Evolutionary conservation across 2,797 vertebrate genomes (phyloP).

Genomic region (Rhinella marina): DNA sequence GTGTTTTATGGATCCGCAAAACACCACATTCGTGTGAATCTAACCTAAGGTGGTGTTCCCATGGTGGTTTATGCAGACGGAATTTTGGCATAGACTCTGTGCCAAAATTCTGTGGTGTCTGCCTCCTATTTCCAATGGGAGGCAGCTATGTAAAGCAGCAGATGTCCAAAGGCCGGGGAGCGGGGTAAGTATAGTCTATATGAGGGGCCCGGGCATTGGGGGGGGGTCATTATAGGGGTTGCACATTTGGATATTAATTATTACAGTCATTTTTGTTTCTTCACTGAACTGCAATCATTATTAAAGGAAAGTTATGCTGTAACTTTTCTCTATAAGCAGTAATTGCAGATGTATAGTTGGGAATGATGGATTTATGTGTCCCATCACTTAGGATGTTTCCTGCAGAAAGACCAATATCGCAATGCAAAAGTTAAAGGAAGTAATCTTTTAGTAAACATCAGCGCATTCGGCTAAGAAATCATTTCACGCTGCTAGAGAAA

Average conservation of each 20-base stretch:
- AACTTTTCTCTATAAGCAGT: background rate
- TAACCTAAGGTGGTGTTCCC: too few relatives aligned
- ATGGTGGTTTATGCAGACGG: too few relatives aligned
- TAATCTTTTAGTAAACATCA: slow-evolving; percentile 13
- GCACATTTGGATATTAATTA: background rate
- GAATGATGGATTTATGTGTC: background rate
- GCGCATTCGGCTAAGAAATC: background rate
- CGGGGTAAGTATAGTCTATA: too few relatives aligned
- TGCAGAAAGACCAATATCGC: background rate
- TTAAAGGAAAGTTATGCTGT: background rate
- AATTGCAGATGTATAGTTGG: background rate
- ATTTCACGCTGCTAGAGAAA: background rate
- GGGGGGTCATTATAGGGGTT: background rate
- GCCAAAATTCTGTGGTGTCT: too few relatives aligned
- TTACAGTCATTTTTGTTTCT: background rate
- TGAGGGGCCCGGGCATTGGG: too few relatives aligned
- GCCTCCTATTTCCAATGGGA: too few relatives aligned
- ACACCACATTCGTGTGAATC: too few relatives aligned
- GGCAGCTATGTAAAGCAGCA: too few relatives aligned
- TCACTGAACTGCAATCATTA: background rate
- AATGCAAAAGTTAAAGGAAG: background rate
- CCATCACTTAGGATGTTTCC: background rate
- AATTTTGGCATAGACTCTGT: too few relatives aligned
- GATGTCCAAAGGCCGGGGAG: too few relatives aligned
- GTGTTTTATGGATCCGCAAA: too few relatives aligned